Evolutionary conservation across 1,140 invertebrate genomes (phyloP).

Genomic region (Drosophila aff.): DNA sequence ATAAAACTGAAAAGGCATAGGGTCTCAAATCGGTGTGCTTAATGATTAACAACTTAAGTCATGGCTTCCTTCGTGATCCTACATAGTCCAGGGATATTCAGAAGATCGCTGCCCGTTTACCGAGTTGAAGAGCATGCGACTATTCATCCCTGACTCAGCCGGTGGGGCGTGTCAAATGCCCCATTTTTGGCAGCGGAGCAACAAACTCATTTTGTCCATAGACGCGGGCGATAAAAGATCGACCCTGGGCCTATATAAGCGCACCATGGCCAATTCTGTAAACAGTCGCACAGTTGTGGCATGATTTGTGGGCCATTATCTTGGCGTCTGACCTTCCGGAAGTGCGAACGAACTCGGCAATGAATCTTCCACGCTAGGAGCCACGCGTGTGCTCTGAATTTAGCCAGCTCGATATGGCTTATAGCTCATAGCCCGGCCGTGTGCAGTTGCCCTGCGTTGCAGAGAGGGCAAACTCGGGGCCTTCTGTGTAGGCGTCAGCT

Average conservation of each 20-base stretch:
- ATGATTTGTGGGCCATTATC: constrained; percentile 58
- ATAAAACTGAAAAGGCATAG: neutral
- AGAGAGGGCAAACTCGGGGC: constrained; percentile 14
- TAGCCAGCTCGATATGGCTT: constrained; percentile 25
- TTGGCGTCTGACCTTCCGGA: constrained; percentile 49
- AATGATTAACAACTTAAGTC: neutral
- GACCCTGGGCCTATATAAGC: constrained; percentile 59
- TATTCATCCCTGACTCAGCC: constrained; percentile 18
- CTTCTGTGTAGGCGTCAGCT: constrained; percentile 35
- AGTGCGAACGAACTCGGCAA: constrained; percentile 80
- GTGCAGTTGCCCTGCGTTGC: constrained; percentile 10
- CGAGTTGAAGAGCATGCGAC: constrained; percentile 20
- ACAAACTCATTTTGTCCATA: constrained; percentile 58
- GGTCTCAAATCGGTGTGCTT: neutral
- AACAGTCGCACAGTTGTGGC: constrained; percentile 39
- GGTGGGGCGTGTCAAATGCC: constrained; percentile 14
- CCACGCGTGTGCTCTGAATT: constrained; percentile 63
- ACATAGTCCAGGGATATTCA: neutral
- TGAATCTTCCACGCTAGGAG: constrained; percentile 59
- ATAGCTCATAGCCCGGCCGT: constrained; percentile 12
- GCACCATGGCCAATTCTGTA: constrained; percentile 59
- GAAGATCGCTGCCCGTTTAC: neutral
- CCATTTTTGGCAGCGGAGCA: constrained; percentile 31
- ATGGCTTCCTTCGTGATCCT: neutral
- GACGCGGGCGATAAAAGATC: constrained; percentile 28